These are phyloP conservation scores for Platyscapa corneri DNA, from an alignment of 1,140 invertebrate species.

Conservation along the genomic window DNA sequence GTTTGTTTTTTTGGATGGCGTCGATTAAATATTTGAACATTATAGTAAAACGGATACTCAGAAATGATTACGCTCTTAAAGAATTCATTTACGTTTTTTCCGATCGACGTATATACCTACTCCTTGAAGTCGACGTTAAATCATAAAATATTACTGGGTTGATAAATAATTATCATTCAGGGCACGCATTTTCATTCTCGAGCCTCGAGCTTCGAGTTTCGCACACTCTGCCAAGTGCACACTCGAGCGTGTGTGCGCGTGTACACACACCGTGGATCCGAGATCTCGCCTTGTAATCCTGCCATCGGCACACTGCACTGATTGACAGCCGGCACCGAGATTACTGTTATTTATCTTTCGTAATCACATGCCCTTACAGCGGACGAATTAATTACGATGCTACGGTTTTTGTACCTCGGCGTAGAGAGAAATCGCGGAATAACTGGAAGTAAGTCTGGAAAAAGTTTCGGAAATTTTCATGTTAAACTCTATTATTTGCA, in stretches of 20 bases:
- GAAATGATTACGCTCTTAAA: slow-evolving; percentile 7
- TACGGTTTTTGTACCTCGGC: neutral
- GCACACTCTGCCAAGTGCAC: neutral
- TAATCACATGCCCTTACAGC: slow-evolving; percentile 35
- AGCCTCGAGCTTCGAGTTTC: neutral
- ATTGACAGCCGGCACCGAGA: slow-evolving; percentile 33
- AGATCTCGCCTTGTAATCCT: slow-evolving; percentile 16
- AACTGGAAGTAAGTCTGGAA: slow-evolving; percentile 5
- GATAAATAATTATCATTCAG: slow-evolving; percentile 33
- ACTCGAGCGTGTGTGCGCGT: neutral
- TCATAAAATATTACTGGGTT: slow-evolving; percentile 20
- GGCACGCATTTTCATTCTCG: slow-evolving; percentile 1
- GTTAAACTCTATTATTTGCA: neutral
- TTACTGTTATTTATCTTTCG: slow-evolving; percentile 44
- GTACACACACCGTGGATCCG: neutral
- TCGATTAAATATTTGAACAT: neutral
- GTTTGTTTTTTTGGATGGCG: neutral
- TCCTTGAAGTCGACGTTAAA: neutral
- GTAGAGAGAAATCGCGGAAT: slow-evolving; percentile 49
- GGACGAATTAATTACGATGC: slow-evolving; percentile 38
- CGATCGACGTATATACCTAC: neutral
- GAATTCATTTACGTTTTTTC: slow-evolving; percentile 5
- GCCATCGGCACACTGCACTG: slow-evolving; percentile 13
- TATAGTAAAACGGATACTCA: neutral
- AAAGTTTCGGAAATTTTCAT: slow-evolving; percentile 38